Evolutionary conservation across 2,113 vertebrate species (phyloP), one percentile per base, ranked within the genome.

Genomic region (Alaudala cheleensis): DNA sequence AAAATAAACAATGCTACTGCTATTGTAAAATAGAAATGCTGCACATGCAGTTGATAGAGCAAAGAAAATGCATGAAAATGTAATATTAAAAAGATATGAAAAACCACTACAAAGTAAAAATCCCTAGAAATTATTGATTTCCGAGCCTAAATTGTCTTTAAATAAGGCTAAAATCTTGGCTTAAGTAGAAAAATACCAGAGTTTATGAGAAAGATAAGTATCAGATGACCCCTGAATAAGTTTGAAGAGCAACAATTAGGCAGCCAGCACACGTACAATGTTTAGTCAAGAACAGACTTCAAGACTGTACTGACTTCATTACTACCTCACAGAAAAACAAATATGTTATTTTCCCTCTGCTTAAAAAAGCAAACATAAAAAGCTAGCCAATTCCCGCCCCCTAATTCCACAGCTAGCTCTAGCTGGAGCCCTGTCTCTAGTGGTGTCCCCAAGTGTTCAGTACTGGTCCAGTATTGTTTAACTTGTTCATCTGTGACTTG

Each of bases 301-400:
- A 70, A 66, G n/a, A 37, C 37, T 21, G 67, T 14, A 66, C 18
- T 33, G n/a, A 33, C 21, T 70, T 74, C 15, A 49, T n/a, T 67
- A 89, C 44, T 11, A 37, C 20, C 49, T 84, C 19, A 28, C 50
- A 77, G 44, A 90, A 72, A 7, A 87, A 90, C 6, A 62, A 77
- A 26, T 31, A 67, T 3, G 34, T 50, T 15, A 81, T 28, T 61
- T 88, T 62, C 23, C 92, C 47, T 66, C 60, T 82, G 21, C 15
- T 90, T 53, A 70, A 14, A 77, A 67, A 91, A 95, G 71, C 14
- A 16, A 78, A 70, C 12, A 44, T 15, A 53, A 74, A 66, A 82
- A 11, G 1, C 25, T 5, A 70, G 50, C 16, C 9, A 37, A 24
- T n/a, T 24, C 24, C 7, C 40, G 19, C 1, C 7, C 4, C 5